Evolutionary conservation across 2,113 vertebrate genomes (phyloP).

Genomic region (Morone saxatilis): DNA sequence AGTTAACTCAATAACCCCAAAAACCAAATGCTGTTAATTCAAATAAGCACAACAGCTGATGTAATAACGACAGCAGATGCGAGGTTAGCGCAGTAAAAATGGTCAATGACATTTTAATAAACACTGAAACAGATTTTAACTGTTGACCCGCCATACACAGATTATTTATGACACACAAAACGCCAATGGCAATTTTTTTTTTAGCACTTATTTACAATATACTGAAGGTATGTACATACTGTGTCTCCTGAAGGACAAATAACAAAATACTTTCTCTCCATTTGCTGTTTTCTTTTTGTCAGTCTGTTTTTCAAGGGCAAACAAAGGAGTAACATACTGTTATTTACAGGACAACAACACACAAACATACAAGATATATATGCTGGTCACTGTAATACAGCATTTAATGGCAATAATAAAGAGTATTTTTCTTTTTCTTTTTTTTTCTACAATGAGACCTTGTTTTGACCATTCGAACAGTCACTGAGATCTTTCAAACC

Average conservation of each 20-base stretch:
- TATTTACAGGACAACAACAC: slow-evolving; percentile 91
- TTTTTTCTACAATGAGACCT: slow-evolving; percentile 57
- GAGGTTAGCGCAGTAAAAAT: slow-evolving; percentile 82
- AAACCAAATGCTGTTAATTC: too few relatives aligned
- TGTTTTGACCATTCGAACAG: slow-evolving; percentile 57
- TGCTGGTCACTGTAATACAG: slow-evolving; percentile 84
- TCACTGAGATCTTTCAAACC: slow-evolving; percentile 52
- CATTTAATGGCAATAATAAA: slow-evolving; percentile 75
- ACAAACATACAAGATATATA: slow-evolving; percentile 82
- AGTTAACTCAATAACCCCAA: background rate
- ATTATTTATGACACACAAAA: slow-evolving; percentile 88
- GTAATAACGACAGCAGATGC: slow-evolving; percentile 75
- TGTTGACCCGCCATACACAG: slow-evolving; percentile 86
- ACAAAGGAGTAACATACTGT: slow-evolving; percentile 80
- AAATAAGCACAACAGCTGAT: slow-evolving; percentile 14
- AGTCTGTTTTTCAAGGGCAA: slow-evolving; percentile 81
- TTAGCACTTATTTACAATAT: slow-evolving; percentile 90
- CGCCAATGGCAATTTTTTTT: slow-evolving; percentile 78
- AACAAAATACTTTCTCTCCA: slow-evolving; percentile 89
- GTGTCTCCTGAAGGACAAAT: slow-evolving; percentile 87
- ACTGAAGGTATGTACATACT: slow-evolving; percentile 87
- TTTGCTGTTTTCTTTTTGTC: slow-evolving; percentile 66
- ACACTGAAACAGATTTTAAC: slow-evolving; percentile 90
- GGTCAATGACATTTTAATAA: slow-evolving; percentile 86
- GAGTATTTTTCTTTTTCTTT: slow-evolving; percentile 51